Evolutionary conservation across 2,113 vertebrate species (phyloP).

Genomic region (Bubo blakistoni): DNA sequence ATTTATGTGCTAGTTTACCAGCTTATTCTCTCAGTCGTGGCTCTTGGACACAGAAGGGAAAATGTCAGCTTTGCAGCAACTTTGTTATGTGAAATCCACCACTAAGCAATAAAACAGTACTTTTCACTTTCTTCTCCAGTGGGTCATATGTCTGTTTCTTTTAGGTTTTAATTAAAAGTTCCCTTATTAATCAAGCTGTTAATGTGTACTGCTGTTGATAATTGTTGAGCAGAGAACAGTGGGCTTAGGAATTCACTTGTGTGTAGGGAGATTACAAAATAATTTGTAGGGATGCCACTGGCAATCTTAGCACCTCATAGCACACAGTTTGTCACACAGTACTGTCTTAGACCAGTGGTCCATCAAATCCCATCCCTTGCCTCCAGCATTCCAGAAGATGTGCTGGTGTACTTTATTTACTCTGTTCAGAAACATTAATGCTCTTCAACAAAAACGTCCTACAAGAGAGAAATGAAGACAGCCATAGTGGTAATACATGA

Average conservation of each 20-base stretch:
- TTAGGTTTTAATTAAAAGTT: slow-evolving; percentile 9
- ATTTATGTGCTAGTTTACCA: not conserved
- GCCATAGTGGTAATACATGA: not conserved
- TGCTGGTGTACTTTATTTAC: not conserved
- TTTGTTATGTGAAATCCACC: not conserved
- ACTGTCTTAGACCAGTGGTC: not conserved
- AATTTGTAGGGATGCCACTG: not conserved
- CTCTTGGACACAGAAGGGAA: not conserved
- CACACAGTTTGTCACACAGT: not conserved
- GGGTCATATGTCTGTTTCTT: not conserved
- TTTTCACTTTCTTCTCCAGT: not conserved
- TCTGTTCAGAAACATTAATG: not conserved
- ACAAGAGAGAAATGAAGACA: not conserved
- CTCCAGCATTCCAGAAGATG: not conserved
- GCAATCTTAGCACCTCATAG: not conserved
- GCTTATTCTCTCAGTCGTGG: not conserved
- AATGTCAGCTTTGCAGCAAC: not conserved
- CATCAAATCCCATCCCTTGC: not conserved
- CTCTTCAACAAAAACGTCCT: not conserved
- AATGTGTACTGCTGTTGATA: not conserved
- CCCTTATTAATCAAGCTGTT: not conserved
- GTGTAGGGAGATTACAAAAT: not conserved
- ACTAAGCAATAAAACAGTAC: not conserved
- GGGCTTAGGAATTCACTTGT: not conserved
- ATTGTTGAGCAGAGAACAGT: not conserved